Conservation (phyloP, 2,888 invertebrate species). For the Drosophila falleni region DNA sequence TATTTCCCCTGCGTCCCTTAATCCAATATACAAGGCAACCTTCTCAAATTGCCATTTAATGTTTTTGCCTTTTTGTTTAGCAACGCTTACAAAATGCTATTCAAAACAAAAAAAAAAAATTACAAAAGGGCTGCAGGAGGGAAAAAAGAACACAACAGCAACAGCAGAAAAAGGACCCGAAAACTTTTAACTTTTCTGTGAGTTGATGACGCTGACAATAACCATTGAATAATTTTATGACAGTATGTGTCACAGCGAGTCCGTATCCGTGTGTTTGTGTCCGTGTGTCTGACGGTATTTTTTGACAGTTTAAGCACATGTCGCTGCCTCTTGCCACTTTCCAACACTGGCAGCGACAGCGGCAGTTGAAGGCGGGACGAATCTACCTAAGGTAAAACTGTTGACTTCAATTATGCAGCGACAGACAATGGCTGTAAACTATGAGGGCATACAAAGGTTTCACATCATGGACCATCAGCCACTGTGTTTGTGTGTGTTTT, state of each 20-base stretch:
- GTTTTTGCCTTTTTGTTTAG: conserved; percentile 69
- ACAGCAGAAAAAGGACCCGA: conserved; percentile 58
- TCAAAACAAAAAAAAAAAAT: conserved; percentile 79
- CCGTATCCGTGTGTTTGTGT: conserved; percentile 17
- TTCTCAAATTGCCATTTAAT: conserved; percentile 76
- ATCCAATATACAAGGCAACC: conserved; percentile 70
- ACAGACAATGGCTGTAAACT: conserved; percentile 63
- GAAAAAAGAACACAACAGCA: conserved; percentile 24
- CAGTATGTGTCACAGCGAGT: conserved; percentile 79
- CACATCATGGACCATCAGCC: conserved; percentile 5
- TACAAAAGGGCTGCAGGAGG: conserved; percentile 64
- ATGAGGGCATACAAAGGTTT: conserved; percentile 47
- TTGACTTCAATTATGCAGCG: conserved; percentile 71
- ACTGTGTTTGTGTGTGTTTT: not conserved
- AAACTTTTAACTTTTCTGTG: conserved; percentile 65
- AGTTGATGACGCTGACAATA: conserved; percentile 67
- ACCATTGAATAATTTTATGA: conserved; percentile 82
- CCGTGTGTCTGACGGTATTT: conserved; percentile 53
- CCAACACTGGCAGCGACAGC: not conserved
- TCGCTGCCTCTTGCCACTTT: conserved; percentile 37
- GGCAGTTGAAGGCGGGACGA: not conserved
- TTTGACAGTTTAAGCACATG: conserved; percentile 78
- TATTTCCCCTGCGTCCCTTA: conserved; percentile 52
- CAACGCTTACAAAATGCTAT: conserved; percentile 73
- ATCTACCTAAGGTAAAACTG: conserved; percentile 25